Conservation (phyloP, 1,140 invertebrate species). For the Panonychus citri region DNA sequence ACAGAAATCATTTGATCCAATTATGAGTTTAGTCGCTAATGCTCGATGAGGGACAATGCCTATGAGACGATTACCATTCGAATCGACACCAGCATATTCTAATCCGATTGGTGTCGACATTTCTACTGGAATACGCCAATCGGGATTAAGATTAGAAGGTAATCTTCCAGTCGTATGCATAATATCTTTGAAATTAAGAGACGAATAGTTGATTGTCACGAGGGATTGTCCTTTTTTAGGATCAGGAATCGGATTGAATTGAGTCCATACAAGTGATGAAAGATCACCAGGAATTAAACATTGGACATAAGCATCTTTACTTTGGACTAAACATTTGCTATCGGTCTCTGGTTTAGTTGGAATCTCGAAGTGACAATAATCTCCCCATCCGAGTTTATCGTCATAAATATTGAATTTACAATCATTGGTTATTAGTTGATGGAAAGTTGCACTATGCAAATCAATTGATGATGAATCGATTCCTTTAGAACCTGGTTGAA, state of each 20-base stretch:
- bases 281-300: conserved; percentile 5
- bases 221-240: conserved; percentile 20
- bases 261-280: conserved; percentile 22
- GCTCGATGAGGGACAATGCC: conserved; percentile 72
- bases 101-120: conserved; percentile 27
- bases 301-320: conserved; percentile 4
- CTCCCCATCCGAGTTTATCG: background rate
- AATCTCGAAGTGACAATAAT: conserved; percentile 18
- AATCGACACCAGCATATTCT: conserved; percentile 37
- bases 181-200: conserved; percentile 3
- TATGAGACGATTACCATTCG: conserved; percentile 60
- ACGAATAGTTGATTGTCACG: conserved; percentile 29
- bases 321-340: background rate
- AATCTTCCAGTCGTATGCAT: conserved; percentile 40
- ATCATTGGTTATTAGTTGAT: conserved; percentile 21
- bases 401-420: conserved; percentile 7
- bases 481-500: background rate
- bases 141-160: conserved; percentile 28
- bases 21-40: conserved; percentile 62
- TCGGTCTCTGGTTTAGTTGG: conserved; percentile 19
- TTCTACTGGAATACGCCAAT: background rate
- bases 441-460: background rate
- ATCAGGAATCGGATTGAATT: conserved; percentile 17
- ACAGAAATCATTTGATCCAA: conserved; percentile 52
- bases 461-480: background rate